Percentiles rank a stretch among this genome's conserved stretches.
Conservation (phyloP, 2,888 invertebrate species). For the Hymenopus coronatus region DNA sequence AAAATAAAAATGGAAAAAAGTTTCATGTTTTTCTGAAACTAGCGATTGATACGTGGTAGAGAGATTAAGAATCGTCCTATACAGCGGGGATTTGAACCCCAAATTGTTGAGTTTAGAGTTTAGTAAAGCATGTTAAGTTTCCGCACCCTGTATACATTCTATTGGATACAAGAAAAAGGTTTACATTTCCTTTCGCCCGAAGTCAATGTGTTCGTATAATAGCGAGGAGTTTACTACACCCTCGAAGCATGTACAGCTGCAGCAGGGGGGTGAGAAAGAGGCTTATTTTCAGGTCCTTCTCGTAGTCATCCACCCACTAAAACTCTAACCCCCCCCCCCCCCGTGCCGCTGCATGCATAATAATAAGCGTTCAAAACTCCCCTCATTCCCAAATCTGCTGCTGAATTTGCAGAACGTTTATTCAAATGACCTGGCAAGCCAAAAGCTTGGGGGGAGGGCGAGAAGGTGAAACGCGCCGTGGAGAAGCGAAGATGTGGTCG, state of each 20-base stretch:
- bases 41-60: too few species aligned
- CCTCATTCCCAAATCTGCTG: constrained; percentile 30
- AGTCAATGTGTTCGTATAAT: not conserved
- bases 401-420: constrained; percentile 33
- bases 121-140: too few species aligned
- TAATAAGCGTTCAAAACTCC: constrained; percentile 24
- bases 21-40: too few species aligned
- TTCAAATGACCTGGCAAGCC: constrained; percentile 32
- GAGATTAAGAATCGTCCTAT: too few species aligned
- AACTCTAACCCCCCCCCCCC: not conserved
- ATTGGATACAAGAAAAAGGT: not conserved
- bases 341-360: constrained; percentile 28
- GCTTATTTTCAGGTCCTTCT: constrained; percentile 23
- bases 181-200: not conserved
- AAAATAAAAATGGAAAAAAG: too few species aligned
- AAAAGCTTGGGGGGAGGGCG: constrained; percentile 18
- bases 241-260: not conserved
- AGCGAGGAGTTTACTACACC: not conserved
- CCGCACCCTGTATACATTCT: not conserved
- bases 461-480: not conserved
- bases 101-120: too few species aligned
- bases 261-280: constrained; percentile 7
- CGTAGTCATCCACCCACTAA: not conserved
- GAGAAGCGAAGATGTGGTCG: not conserved
- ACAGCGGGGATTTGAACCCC: too few species aligned